Percentiles rank a stretch among this genome's conserved stretches.
Conservation (phyloP, 1,140 invertebrate species). For the Zaprionus tsacasi region DNA sequence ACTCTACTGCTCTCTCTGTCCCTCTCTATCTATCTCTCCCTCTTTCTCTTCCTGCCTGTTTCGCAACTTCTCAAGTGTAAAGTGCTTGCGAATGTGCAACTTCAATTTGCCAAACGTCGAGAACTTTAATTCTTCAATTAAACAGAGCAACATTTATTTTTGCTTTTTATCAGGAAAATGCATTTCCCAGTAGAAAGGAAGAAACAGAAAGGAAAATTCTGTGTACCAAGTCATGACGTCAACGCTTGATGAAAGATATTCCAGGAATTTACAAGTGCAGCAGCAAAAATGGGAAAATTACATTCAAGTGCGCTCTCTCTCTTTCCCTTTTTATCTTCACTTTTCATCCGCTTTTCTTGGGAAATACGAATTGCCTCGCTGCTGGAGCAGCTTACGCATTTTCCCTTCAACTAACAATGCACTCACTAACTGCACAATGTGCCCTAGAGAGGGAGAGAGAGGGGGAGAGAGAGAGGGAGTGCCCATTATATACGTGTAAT, state of each 20-base stretch:
- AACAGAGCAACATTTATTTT: background rate
- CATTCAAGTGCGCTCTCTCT: background rate
- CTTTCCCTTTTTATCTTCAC: background rate
- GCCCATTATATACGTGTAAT: background rate
- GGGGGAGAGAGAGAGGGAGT: background rate
- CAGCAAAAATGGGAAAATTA: constrained; percentile 1
- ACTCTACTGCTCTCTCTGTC: background rate
- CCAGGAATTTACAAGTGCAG: background rate
- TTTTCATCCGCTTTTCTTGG: background rate
- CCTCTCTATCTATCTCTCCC: background rate
- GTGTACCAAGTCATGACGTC: background rate
- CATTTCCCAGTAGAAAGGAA: background rate
- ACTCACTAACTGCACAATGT: background rate
- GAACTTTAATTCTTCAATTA: constrained; percentile 2
- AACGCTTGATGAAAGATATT: background rate
- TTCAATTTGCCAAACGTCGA: constrained; percentile 12
- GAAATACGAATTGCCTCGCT: background rate
- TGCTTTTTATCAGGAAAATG: background rate
- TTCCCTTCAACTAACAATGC: background rate
- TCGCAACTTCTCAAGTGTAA: constrained; percentile 20
- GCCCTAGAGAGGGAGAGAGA: no score
- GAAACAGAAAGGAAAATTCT: background rate
- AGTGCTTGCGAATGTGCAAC: constrained; percentile 2
- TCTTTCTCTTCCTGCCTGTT: background rate
- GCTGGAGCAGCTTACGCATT: background rate